phyloP scores from a whole-genome alignment of 1,140 invertebrate species.

The Drosophila kepulauana region DNA sequence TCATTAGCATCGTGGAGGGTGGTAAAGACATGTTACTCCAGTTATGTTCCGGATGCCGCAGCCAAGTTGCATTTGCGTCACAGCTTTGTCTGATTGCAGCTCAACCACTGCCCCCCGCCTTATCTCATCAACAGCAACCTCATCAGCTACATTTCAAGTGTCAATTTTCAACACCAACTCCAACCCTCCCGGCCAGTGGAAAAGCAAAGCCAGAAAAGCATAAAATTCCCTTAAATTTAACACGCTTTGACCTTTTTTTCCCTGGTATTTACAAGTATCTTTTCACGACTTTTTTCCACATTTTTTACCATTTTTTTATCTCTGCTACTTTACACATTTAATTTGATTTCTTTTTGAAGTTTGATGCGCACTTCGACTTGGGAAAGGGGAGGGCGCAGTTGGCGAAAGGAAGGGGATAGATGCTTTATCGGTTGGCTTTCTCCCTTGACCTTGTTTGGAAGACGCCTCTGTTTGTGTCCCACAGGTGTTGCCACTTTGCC shows the following conservation, averaged over 20 bases:
- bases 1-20: constrained; percentile 60
- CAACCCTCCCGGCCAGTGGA: constrained; percentile 12
- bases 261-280: constrained; percentile 60
- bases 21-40: constrained; percentile 8
- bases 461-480: constrained; percentile 53
- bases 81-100: constrained; percentile 74
- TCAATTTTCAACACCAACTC: constrained; percentile 78
- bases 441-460: not conserved
- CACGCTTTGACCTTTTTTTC: constrained; percentile 74
- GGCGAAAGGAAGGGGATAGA: no score
- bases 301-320: constrained; percentile 52
- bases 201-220: constrained; percentile 22
- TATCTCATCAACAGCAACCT: not conserved
- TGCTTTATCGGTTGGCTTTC: no score
- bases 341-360: constrained; percentile 84
- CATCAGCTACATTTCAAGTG: constrained; percentile 71
- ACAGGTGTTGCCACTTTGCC: constrained; percentile 79
- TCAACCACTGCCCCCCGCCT: constrained; percentile 29
- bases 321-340: constrained; percentile 79
- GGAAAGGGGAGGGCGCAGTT: not conserved
- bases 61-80: constrained; percentile 55
- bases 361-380: constrained; percentile 63
- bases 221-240: constrained; percentile 72
- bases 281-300: constrained; percentile 39
- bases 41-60: not conserved